Evolutionary conservation across 2,113 vertebrate genomes (phyloP), one percentile per base, ranked within the genome.

Genomic region (Collichthys lucidus): DNA sequence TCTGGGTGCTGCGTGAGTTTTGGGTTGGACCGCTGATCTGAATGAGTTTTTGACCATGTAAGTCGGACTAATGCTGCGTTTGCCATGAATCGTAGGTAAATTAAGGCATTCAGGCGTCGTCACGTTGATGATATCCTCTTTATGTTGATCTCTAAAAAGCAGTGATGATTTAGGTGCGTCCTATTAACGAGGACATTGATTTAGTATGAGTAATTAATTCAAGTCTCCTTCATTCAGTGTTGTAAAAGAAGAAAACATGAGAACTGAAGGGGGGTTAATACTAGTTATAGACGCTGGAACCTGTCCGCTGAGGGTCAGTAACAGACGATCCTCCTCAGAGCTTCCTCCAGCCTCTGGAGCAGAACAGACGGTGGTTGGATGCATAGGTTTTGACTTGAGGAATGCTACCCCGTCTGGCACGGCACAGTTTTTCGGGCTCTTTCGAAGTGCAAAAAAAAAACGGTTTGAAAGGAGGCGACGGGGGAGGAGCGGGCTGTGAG

Each of bases 391-490:
- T 93, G 95, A 96, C 94, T 92, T 91, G 93, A 95, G 93, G 94
- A 95, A 95, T 74, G 92, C 94, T 84, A 83, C 89, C 71, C 74
- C 75, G 50, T 83, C 81, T 47, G 76, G 89, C 80, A 78, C 83
- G 47, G 95, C 95, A 95, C 95, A 94, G 95, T 91, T 46, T 91
- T 85, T 90, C 67, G 40, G 89, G 95, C 95, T 96, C 95, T 86
- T 95, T n/a, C 95, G 95, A 97, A 97, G 96, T 96, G 96, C 95
- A 96, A 97, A 96, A n/a, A n/a, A n/a, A n/a, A 96, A 97, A 96
- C 95, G 94, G 93, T 7, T 7, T 92, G 92, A 91, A 77, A 64
- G 53, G 77, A 86, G 78, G 46, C 22, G 65, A 79, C 20, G 46
- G 31, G 26, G 35, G 52, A 29, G 72, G 57, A 20, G 20, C 50